Percentiles rank a stretch among this genome's conserved stretches.
Conservation (phyloP, 2,888 invertebrate species). For the Nomada ferruginata region DNA sequence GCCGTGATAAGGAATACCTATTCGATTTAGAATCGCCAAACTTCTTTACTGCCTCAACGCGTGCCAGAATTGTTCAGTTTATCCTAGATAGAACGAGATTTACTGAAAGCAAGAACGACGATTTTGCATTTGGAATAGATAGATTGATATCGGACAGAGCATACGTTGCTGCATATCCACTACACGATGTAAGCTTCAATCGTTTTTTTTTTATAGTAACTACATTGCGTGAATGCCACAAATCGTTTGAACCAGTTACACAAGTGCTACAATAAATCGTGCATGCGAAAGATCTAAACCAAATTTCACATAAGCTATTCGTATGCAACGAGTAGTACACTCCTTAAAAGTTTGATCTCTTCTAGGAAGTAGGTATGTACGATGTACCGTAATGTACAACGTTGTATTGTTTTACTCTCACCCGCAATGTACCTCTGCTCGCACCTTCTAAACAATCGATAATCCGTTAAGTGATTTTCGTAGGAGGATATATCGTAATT, state of each 20-base stretch:
- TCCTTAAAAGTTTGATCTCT: not conserved
- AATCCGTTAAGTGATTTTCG: conserved; percentile 23
- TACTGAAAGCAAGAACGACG: conserved; percentile 87
- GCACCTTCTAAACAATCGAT: conserved; percentile 31
- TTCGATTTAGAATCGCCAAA: conserved; percentile 92
- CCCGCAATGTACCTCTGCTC: conserved; percentile 1
- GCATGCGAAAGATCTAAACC: not conserved
- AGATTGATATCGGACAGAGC: conserved; percentile 90
- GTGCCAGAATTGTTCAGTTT: conserved; percentile 96
- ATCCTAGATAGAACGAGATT: conserved; percentile 95
- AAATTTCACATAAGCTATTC: not conserved
- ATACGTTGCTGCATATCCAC: conserved; percentile 93
- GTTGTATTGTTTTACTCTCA: conserved; percentile 8
- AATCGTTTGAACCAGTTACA: no score
- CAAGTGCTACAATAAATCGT: not conserved
- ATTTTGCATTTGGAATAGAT: conserved; percentile 93
- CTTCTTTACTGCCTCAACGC: conserved; percentile 94
- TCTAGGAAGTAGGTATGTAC: not conserved
- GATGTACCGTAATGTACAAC: not conserved
- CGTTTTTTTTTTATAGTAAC: not conserved
- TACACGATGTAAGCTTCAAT: conserved; percentile 91
- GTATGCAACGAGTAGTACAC: not conserved
- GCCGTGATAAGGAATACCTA: conserved; percentile 96
- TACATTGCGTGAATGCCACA: no score
- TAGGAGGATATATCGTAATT: conserved; percentile 8